Base-by-base conservation (phyloP, 2,888 invertebrate species). In the Plebejus anna region DNA sequence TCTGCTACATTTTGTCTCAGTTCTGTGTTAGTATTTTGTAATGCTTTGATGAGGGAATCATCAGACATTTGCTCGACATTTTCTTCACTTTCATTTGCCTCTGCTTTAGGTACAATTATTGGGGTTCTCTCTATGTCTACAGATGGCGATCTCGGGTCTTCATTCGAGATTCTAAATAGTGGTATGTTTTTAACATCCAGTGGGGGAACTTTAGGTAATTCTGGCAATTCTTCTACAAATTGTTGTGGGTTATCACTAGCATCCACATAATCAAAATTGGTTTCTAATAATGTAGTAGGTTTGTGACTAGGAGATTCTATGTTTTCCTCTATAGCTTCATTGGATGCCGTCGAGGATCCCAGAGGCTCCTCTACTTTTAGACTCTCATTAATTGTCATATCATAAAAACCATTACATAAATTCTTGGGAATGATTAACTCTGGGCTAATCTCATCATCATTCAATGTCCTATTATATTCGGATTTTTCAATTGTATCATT, bases 211-310 rank as follows among this genome's bases (percentile, higher is more conserved):
- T 76, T 66, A 32, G 73, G 32, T 22, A 22, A 11, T 61, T 55
- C 16, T 32, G 73, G 9, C 11, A 11, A n/a, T 32, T 78, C 79
- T 28, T 82, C 75, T 28, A 79, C 76, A 80, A 82, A 87, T 75
- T 88, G 86, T 80, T 86, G 85, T 79, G 82, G 84, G 13, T 88
- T 86, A 81, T 80, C 80, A 70, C 85, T 83, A 80, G 75, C 80
- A 84, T 95, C 95, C 55, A 94, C 84, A 88, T 90, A 95, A 81
- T 95, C 95, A 87, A 95, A 94, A 85, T 95, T 95, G 32, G 95
- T 95, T 88, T 95, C 95, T 79, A 95, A 85, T 59, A 95, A 85
- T 70, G 88, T 89, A 38, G 88, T 88, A 70, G 92, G 90, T 78
- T 93, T 93, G 70, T 87, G 86, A 36, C 38, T 76, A 2, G n/a